Percentiles rank a stretch among this genome's conserved stretches.
Conservation (phyloP, 2,888 invertebrate genomes). For the Heliconius erato region DNA sequence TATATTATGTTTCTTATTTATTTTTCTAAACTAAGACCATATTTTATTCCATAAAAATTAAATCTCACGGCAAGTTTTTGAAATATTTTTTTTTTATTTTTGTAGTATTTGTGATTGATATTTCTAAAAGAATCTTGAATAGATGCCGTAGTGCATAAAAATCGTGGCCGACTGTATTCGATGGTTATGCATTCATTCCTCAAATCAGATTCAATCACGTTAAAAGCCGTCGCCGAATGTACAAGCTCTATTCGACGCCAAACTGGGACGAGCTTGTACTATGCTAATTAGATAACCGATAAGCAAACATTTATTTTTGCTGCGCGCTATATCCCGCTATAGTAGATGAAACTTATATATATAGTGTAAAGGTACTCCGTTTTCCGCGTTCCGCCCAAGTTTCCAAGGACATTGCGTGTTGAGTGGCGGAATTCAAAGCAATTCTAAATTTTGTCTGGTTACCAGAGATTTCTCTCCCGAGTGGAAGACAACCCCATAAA, state of each 20-base stretch:
- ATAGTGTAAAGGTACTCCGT: not conserved
- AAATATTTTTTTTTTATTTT: not conserved
- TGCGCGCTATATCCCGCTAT: no score
- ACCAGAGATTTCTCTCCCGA: not conserved
- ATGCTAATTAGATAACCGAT: not conserved
- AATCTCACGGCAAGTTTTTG: not conserved
- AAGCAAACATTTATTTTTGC: not conserved
- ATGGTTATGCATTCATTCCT: not conserved
- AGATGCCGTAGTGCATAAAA: not conserved
- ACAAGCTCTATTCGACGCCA: not conserved
- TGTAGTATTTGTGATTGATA: not conserved
- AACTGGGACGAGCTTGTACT: not conserved
- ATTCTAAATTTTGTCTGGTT: not conserved
- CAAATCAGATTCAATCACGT: not conserved
- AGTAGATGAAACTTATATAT: no score
- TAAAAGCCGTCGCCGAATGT: not conserved
- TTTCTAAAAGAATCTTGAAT: not conserved
- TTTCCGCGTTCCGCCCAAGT: not conserved
- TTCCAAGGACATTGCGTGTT: no score
- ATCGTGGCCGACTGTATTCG: not conserved
- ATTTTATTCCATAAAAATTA: not conserved
- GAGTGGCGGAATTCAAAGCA: no score
- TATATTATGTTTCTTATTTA: not conserved
- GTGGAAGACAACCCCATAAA: not conserved
- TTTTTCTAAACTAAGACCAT: not conserved